Percentiles rank a stretch among this genome's conserved stretches.
These are phyloP conservation scores for Papio anubis DNA, from an alignment of 2,113 vertebrate species.

Conservation along the genomic window DNA sequence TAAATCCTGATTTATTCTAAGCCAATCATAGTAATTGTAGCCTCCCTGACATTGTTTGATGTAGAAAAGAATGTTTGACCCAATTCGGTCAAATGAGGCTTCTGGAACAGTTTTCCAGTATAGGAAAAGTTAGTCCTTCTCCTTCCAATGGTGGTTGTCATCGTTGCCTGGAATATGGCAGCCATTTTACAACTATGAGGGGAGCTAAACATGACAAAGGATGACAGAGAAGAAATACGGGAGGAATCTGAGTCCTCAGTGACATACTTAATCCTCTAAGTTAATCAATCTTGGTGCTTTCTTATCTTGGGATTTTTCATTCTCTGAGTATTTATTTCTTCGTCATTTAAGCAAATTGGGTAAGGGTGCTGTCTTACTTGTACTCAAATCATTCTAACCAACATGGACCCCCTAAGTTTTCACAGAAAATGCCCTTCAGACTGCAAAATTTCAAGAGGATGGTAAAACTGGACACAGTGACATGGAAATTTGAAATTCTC, in stretches of 20 bases:
- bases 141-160: neutral
- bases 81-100: neutral
- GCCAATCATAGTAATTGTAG: neutral
- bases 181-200: too few species aligned
- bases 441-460: neutral
- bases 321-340: neutral
- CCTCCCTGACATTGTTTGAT: neutral
- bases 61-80: neutral
- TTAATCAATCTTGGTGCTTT: neutral
- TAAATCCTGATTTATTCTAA: neutral
- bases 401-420: neutral
- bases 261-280: neutral
- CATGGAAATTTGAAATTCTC: neutral
- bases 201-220: neutral
- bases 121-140: neutral
- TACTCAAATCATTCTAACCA: neutral
- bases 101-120: neutral
- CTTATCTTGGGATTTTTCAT: neutral
- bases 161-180: neutral
- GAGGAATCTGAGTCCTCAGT: neutral
- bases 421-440: neutral
- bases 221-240: neutral
- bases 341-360: neutral
- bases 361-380: neutral
- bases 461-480: neutral